These are phyloP conservation scores for Palythoa caribaeorum DNA, from an alignment of 92 coral and sea anemone genomes.

Conservation along the genomic window DNA sequence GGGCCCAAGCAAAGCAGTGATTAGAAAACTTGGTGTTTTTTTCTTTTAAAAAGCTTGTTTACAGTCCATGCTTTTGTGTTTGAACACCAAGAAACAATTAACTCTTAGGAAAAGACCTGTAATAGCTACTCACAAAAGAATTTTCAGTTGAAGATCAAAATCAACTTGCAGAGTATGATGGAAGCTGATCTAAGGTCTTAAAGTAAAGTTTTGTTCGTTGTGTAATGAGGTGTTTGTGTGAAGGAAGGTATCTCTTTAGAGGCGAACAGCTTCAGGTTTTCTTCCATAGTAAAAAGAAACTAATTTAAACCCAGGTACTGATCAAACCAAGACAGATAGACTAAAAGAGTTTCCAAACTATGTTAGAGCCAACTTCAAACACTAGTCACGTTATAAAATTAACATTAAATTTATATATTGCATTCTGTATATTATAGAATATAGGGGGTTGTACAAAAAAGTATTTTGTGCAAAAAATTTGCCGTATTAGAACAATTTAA, in stretches of 20 bases:
- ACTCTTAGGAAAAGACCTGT: no score
- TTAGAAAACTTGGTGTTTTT: not conserved
- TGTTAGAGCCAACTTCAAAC: not conserved
- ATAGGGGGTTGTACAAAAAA: not conserved
- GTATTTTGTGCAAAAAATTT: constrained; percentile 34
- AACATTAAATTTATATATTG: constrained; percentile 24
- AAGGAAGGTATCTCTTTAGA: not conserved
- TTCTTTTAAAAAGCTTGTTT: not conserved
- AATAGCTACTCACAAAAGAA: no score
- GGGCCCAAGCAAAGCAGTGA: not conserved
- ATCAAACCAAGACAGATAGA: not conserved
- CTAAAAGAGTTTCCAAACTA: not conserved
- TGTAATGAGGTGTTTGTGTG: not conserved
- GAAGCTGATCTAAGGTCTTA: no score
- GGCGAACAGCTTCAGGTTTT: not conserved
- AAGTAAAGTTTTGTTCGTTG: not conserved
- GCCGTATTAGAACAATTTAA: not conserved
- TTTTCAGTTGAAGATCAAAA: no score
- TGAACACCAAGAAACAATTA: not conserved
- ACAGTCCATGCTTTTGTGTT: not conserved
- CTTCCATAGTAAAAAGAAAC: not conserved
- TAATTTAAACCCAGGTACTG: not conserved
- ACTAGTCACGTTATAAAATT: not conserved
- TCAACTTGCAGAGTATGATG: no score
- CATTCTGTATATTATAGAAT: constrained; percentile 27